These are phyloP conservation scores for Pithys albifrons DNA, from an alignment of 2,113 vertebrate species.

Conservation along the genomic window DNA sequence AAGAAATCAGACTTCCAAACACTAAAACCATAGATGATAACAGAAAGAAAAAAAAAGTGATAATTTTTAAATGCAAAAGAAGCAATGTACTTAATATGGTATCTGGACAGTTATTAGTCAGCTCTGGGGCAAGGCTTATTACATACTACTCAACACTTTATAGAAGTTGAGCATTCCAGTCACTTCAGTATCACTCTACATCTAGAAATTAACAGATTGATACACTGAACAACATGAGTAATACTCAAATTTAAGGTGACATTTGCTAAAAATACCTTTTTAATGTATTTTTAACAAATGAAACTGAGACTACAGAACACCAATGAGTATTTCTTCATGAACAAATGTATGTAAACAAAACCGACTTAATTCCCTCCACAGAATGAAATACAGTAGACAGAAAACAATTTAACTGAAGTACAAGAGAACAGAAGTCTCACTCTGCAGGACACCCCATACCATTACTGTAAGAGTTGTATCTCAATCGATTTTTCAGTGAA, in stretches of 20 bases:
- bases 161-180: background rate
- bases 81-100: background rate
- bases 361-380: background rate
- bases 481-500: background rate
- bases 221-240: background rate
- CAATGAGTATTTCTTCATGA: background rate
- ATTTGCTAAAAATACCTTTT: slow-evolving; percentile 3
- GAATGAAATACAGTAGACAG: background rate
- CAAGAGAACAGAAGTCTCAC: background rate
- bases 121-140: background rate
- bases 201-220: background rate
- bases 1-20: background rate
- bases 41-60: background rate
- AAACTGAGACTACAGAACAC: background rate
- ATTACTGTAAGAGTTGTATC: background rate
- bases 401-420: background rate
- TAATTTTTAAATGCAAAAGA: background rate
- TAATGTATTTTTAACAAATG: background rate
- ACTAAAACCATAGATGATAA: background rate
- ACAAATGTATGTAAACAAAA: background rate
- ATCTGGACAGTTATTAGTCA: background rate
- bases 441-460: background rate
- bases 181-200: background rate
- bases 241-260: background rate
- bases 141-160: background rate